Conservation (phyloP, 2,888 invertebrate genomes). For the Drosophila koepferae region DNA sequence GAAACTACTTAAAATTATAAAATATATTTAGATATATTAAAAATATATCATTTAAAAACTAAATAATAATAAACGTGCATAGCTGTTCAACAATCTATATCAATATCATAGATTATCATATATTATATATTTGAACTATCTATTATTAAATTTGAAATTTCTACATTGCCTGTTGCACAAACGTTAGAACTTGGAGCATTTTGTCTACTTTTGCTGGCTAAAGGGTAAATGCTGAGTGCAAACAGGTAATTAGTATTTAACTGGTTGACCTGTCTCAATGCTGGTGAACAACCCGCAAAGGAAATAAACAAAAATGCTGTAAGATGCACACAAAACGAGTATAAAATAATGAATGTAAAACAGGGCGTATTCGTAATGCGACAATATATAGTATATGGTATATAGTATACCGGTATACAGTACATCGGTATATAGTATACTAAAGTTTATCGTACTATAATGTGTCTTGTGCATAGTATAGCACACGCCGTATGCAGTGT, state of each 20-base stretch:
- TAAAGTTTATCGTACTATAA: background rate
- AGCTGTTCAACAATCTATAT: too few relatives aligned
- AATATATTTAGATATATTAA: background rate
- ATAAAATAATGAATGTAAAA: background rate
- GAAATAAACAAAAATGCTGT: background rate
- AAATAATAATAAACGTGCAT: too few relatives aligned
- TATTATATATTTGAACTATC: too few relatives aligned
- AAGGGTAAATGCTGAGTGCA: conserved; percentile 22
- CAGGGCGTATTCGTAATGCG: conserved; percentile 32
- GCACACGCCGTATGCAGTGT: background rate
- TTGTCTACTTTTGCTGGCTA: background rate
- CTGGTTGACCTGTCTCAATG: conserved; percentile 21
- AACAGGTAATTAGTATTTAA: conserved; percentile 35
- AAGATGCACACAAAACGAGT: conserved; percentile 1
- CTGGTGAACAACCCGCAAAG: background rate
- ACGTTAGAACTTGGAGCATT: background rate
- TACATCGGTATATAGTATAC: background rate
- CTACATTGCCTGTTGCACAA: too few relatives aligned
- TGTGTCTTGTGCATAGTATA: background rate
- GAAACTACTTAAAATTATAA: background rate
- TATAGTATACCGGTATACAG: background rate
- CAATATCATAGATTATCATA: too few relatives aligned
- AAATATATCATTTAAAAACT: background rate
- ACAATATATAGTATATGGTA: background rate
- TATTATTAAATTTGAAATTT: background rate